Percentiles rank a stretch among this genome's conserved stretches.
Conservation (phyloP, 1,140 invertebrate species). For the Delia radicum region DNA sequence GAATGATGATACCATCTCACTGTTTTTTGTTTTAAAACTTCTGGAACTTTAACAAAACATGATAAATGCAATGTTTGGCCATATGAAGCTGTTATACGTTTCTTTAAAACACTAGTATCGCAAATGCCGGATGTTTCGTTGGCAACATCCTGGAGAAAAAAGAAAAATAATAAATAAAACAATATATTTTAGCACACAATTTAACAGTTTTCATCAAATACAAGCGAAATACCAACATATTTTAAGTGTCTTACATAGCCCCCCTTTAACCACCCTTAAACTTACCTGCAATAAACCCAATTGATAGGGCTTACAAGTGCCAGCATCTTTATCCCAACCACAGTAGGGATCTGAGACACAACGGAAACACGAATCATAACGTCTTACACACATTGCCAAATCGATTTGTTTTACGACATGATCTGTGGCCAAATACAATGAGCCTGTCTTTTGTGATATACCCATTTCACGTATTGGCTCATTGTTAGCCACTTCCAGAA, state of each 20-base stretch:
- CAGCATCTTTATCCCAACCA: constrained; percentile 78
- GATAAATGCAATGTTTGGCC: constrained; percentile 76
- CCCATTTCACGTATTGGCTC: constrained; percentile 75
- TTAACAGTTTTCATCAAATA: no score
- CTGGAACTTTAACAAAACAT: constrained; percentile 70
- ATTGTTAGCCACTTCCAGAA: constrained; percentile 72
- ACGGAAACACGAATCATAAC: constrained; percentile 75
- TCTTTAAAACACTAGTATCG: constrained; percentile 68
- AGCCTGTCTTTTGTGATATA: constrained; percentile 69
- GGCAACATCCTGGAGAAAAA: constrained; percentile 71
- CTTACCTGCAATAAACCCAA: constrained; percentile 61
- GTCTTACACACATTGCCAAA: constrained; percentile 69
- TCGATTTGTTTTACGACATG: constrained; percentile 73
- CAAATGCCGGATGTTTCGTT: constrained; percentile 71
- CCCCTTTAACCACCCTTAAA: neutral
- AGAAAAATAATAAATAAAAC: constrained; percentile 29
- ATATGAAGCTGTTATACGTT: constrained; percentile 71
- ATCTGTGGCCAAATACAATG: constrained; percentile 76
- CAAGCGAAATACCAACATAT: no score
- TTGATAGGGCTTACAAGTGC: constrained; percentile 71
- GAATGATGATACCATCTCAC: constrained; percentile 73
- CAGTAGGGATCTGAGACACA: constrained; percentile 82
- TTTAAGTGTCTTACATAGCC: no score
- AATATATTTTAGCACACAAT: no score
- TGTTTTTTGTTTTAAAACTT: constrained; percentile 63